Conservation (phyloP, 37 sponge, comb jelly and placozoan species). For the Theonella swinhoei region DNA sequence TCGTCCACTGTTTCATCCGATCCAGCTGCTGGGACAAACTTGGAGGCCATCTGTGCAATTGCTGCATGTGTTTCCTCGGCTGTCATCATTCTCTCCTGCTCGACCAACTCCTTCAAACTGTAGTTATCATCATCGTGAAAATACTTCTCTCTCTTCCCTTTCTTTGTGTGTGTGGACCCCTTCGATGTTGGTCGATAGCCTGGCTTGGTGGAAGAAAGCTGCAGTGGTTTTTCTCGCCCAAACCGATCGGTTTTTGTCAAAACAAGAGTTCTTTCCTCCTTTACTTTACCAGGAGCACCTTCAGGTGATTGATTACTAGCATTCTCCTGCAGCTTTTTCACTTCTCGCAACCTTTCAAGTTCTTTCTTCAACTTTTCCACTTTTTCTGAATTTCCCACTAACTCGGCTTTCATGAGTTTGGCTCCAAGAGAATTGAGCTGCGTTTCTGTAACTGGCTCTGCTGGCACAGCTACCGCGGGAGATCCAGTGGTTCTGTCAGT, state of each 20-base stretch:
- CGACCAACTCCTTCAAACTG: constrained; percentile 62
- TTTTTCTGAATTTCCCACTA: constrained; percentile 72
- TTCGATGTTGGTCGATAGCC: not conserved
- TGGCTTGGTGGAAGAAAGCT: not conserved
- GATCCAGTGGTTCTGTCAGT: not conserved
- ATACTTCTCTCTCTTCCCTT: constrained; percentile 70
- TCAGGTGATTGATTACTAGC: not conserved
- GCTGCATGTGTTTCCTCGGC: constrained; percentile 72
- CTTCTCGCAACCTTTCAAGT: constrained; percentile 33
- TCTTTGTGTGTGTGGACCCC: constrained; percentile 5
- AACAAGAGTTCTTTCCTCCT: constrained; percentile 46
- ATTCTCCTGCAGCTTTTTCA: constrained; percentile 48
- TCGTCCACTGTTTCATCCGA: constrained; percentile 87
- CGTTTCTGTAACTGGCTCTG: constrained; percentile 51
- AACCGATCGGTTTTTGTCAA: constrained; percentile 69
- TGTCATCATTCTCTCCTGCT: constrained; percentile 65
- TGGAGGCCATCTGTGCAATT: constrained; percentile 77
- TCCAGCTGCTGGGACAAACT: constrained; percentile 69
- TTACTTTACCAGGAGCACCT: not conserved
- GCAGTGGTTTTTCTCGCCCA: constrained; percentile 70
- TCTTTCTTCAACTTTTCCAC: constrained; percentile 46
- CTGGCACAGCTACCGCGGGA: not conserved
- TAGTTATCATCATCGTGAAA: constrained; percentile 77
- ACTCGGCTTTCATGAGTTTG: constrained; percentile 86
- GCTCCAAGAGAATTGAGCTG: constrained; percentile 85